phyloP scores from a whole-genome alignment of 2,888 invertebrate species.

The Iselma pallidipennis region DNA sequence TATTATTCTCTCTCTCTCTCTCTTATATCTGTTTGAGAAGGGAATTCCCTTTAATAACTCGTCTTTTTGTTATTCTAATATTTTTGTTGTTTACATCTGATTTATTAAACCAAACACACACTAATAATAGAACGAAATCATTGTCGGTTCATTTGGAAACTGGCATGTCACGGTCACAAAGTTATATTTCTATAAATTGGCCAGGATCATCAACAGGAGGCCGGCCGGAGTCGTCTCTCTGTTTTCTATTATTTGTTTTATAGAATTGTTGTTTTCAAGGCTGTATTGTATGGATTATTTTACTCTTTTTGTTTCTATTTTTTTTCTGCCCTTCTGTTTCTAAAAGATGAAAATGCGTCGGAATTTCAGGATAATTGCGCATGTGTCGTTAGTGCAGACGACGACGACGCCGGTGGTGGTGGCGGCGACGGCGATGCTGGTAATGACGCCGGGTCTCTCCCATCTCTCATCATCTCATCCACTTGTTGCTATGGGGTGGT shows the following conservation, averaged over 20 bases:
- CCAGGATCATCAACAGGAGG: not conserved
- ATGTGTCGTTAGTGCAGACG: not conserved
- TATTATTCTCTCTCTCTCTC: not conserved
- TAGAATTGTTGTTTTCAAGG: not conserved
- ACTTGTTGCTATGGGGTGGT: not conserved
- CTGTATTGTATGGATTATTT: not conserved
- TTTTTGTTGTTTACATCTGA: not conserved
- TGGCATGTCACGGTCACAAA: not conserved
- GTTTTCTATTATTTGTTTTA: not conserved
- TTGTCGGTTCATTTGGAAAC: conserved; percentile 7
- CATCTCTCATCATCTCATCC: not conserved
- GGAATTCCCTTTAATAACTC: not conserved
- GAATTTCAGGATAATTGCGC: not conserved
- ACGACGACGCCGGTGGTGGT: not conserved
- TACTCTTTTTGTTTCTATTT: not conserved
- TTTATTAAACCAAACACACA: not conserved
- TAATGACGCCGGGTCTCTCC: not conserved
- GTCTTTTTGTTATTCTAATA: not conserved
- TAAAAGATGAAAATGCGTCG: not conserved
- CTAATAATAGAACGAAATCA: not conserved
- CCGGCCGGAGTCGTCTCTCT: not conserved
- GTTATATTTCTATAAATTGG: not conserved
- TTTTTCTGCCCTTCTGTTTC: not conserved
- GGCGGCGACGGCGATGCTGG: not conserved
- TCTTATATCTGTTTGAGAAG: not conserved